Evolutionary conservation across 2,888 invertebrate species (phyloP).

Genomic region (Sinhomidia bicolor): DNA sequence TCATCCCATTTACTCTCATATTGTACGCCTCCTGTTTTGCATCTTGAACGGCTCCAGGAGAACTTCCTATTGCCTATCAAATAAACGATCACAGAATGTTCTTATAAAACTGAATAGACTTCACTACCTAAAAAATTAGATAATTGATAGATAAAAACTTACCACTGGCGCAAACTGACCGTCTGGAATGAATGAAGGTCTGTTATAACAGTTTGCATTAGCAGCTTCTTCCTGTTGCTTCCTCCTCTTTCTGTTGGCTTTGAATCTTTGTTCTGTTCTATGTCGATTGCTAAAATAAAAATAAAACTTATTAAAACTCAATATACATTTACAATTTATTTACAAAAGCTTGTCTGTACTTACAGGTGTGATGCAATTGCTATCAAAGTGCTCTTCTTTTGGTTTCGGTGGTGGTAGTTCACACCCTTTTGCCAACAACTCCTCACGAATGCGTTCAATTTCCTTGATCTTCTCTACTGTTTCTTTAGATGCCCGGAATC

Average conservation of each 20-base stretch:
- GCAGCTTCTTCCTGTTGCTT: conserved; percentile 82
- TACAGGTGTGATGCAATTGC: conserved; percentile 98
- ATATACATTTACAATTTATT: too few relatives aligned
- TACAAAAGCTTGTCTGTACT: conserved; percentile 71
- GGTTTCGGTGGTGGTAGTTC: conserved; percentile 92
- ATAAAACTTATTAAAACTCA: too few relatives aligned
- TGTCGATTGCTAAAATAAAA: conserved; percentile 95
- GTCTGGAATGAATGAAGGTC: conserved; percentile 87
- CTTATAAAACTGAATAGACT: not conserved
- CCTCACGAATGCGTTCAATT: conserved; percentile 89
- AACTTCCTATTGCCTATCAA: conserved; percentile 83
- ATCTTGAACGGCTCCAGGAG: conserved; percentile 84
- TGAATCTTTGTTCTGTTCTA: conserved; percentile 91
- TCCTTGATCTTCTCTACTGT: conserved; percentile 93
- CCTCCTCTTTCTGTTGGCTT: conserved; percentile 85
- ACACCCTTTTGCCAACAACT: conserved; percentile 88
- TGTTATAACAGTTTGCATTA: conserved; percentile 82
- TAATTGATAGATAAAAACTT: conserved; percentile 78
- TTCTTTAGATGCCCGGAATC: conserved; percentile 98
- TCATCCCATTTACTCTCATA: conserved; percentile 84
- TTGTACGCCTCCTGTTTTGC: conserved; percentile 89
- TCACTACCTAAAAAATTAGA: not conserved
- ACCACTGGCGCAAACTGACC: conserved; percentile 92
- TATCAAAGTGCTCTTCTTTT: conserved; percentile 97
- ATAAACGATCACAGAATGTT: not conserved